Conservation (phyloP, 2,797 vertebrate genomes). For the Enteromius treurensis region DNA sequence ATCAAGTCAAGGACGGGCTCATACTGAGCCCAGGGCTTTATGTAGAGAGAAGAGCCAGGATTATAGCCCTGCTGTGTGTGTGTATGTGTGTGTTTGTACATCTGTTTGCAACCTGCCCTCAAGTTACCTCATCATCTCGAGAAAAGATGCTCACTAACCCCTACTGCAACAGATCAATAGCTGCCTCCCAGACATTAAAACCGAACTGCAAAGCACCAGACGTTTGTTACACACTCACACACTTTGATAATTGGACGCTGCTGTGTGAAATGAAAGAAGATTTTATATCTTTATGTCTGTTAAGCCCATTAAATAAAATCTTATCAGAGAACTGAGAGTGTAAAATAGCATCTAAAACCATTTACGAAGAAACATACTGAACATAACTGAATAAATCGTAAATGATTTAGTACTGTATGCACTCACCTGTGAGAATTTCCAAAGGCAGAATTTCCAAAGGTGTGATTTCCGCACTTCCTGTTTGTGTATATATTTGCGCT, state of each 20-base stretch:
- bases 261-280: not conserved
- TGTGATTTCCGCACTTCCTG: constrained; percentile 55
- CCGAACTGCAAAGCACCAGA: constrained; percentile 22
- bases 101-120: constrained; percentile 48
- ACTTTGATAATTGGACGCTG: constrained; percentile 34
- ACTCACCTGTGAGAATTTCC: constrained; percentile 19
- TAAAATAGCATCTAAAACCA: not conserved
- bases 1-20: constrained; percentile 74
- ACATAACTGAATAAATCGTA: not conserved
- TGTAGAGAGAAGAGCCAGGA: constrained; percentile 56
- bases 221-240: constrained; percentile 2
- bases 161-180: constrained; percentile 42
- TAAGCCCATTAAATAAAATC: not conserved
- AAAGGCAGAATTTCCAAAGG: constrained; percentile 24
- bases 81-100: constrained; percentile 42
- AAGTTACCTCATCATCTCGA: constrained; percentile 54
- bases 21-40: constrained; percentile 60
- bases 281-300: not conserved
- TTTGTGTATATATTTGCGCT: constrained; percentile 50
- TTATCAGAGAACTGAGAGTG: not conserved
- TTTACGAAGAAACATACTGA: not conserved
- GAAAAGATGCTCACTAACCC: constrained; percentile 50
- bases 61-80: constrained; percentile 45
- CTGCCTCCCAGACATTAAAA: constrained; percentile 40
- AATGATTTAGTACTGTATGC: not conserved